Conservation (phyloP, 1,140 invertebrate species). For the Drosophila nannoptera region DNA sequence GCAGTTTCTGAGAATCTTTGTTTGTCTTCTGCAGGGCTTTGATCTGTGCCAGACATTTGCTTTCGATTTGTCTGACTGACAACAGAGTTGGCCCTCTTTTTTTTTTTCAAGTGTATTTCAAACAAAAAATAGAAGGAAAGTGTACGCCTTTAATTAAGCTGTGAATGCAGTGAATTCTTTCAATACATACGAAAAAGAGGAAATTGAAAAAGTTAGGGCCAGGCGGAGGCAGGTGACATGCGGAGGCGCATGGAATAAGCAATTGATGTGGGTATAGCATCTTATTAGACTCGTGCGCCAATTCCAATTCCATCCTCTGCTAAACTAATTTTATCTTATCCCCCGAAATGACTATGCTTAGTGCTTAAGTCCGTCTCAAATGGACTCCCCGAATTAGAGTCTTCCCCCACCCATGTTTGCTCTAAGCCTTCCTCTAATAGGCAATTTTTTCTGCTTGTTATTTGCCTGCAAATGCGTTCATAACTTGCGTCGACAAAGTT, state of each 20-base stretch:
- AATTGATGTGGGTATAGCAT: too few species aligned
- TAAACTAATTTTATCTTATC: too few species aligned
- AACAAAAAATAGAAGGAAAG: neutral
- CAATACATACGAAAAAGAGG: neutral
- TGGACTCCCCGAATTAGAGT: neutral
- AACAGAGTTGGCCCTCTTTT: neutral
- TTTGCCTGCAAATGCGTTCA: conserved; percentile 18
- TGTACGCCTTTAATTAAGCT: neutral
- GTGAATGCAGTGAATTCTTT: neutral
- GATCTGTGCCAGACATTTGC: conserved; percentile 6
- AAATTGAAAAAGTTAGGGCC: neutral
- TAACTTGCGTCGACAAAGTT: conserved; percentile 15
- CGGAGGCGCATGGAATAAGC: too few species aligned
- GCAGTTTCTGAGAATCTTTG: conserved; percentile 17
- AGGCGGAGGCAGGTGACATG: too few species aligned
- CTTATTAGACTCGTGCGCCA: too few species aligned
- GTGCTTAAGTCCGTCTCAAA: neutral
- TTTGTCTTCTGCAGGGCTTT: conserved; percentile 19
- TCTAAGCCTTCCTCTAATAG: neutral
- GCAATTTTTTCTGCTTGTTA: neutral
- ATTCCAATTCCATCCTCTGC: too few species aligned
- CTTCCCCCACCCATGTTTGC: neutral
- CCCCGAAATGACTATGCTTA: too few species aligned
- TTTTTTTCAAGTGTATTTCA: neutral
- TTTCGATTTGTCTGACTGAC: neutral